Evolutionary conservation across 2,888 invertebrate genomes (phyloP), one percentile per base, ranked within the genome.

Genomic region (Cryptosula pallasiana): DNA sequence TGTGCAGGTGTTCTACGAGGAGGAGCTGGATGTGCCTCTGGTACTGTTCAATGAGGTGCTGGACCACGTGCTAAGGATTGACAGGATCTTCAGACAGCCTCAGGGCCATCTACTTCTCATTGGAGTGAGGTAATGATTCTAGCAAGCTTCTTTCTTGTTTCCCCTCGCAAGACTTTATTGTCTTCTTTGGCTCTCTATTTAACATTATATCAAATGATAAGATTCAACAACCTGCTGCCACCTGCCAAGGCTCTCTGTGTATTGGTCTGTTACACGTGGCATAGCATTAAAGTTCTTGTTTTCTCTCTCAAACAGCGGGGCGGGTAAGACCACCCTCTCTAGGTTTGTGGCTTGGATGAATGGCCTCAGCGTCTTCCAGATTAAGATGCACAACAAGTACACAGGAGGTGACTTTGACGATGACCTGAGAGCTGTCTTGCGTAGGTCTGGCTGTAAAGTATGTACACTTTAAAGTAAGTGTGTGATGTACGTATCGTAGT

Each of bases 301-400:
- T n/a, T n/a, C n/a, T n/a, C n/a, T n/a, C n/a, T n/a, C n/a, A n/a
- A n/a, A n/a, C 32, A 63, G 97, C 71, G 99, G 99, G 69, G 95
- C 98, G 76, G 99, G 99, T 77, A 99, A 99, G 87, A 99, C 99
- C 0, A 99, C 99, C 13, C 89, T 99, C 78, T 98, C 98, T 34
- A 89, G 99, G 77, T 99, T 99, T 86, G 99, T 99, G 36, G 99
- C 99, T 70, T 99, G 99, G 97, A 95, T 99, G 93, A 99, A 99
- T 85, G 99, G 99, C 5, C 88, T 99, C 54, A 94, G 94, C 77
- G 96, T 99, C 74, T 99, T 98, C 90, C 98, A 99, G 88, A 97
- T 99, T 78, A 96, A 97, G 88, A 95, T 95, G 20, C 99, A 99
- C 87, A 99, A 99, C 86, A 98, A 98, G 87, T 99, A 99, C 85